Percentiles rank a stretch among this genome's conserved stretches.
Evolutionary conservation across 2,113 vertebrate species (phyloP).

Genomic region (Platichthys flesus): DNA sequence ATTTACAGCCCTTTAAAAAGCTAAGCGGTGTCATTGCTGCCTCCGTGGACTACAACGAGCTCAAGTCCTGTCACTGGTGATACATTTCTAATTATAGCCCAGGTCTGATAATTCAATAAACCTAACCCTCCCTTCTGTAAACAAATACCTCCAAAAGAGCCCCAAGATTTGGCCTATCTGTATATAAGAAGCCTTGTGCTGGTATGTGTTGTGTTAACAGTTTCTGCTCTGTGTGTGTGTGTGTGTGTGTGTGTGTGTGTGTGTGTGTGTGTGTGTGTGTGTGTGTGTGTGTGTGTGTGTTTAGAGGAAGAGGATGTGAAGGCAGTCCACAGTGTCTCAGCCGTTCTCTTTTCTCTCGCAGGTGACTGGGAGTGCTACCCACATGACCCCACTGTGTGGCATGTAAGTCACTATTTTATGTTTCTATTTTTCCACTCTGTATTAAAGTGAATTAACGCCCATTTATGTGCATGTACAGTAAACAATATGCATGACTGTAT

Average conservation of each 20-base stretch:
- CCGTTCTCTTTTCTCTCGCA: slow-evolving; percentile 57
- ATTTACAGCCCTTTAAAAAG: slow-evolving; percentile 31
- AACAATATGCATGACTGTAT: background rate
- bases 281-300: slow-evolving; percentile 12
- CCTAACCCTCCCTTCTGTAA: slow-evolving; percentile 50
- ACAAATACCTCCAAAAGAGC: slow-evolving; percentile 50
- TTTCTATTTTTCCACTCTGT: background rate
- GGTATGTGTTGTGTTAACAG: slow-evolving; percentile 66
- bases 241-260: slow-evolving; percentile 5
- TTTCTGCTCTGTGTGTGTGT: slow-evolving; percentile 6
- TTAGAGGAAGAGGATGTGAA: background rate
- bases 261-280: slow-evolving; percentile 11
- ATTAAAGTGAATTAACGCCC: too few relatives aligned
- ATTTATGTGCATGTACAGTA: background rate
- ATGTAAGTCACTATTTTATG: slow-evolving; percentile 83
- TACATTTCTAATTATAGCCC: slow-evolving; percentile 59
- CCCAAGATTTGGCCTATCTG: slow-evolving; percentile 53
- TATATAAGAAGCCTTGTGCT: slow-evolving; percentile 50
- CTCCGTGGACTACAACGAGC: background rate
- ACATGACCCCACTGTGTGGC: slow-evolving; percentile 95
- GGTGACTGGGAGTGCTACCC: slow-evolving; percentile 97
- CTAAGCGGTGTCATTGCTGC: slow-evolving; percentile 29
- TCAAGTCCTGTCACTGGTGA: slow-evolving; percentile 21
- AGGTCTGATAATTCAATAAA: slow-evolving; percentile 63
- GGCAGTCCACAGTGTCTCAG: slow-evolving; percentile 32